Evolutionary conservation across 2,888 invertebrate genomes (phyloP).

Genomic region (Drosophila cyrtoloma): DNA sequence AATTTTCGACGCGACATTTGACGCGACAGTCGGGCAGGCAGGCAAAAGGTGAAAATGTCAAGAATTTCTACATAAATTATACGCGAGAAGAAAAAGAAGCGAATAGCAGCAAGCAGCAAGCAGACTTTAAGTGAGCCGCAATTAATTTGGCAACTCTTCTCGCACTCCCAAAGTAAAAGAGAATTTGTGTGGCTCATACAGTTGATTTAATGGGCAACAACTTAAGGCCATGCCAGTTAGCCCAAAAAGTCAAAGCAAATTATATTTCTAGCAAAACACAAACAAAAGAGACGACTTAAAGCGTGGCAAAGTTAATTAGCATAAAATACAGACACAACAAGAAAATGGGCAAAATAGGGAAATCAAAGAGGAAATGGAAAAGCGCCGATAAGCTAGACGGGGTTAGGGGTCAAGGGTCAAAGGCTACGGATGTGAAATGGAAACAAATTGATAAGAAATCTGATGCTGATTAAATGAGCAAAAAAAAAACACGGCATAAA

Average conservation of each 20-base stretch:
- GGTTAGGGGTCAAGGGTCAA: slow-evolving; percentile 32
- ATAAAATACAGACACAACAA: slow-evolving; percentile 57
- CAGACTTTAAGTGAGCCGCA: slow-evolving; percentile 15
- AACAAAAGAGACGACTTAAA: slow-evolving; percentile 7
- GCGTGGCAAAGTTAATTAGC: slow-evolving; percentile 69
- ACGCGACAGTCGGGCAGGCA: slow-evolving; percentile 71
- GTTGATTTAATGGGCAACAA: neutral
- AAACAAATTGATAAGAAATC: slow-evolving; percentile 58
- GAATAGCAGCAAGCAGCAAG: slow-evolving; percentile 1
- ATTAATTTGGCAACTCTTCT: slow-evolving; percentile 39
- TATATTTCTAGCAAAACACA: neutral
- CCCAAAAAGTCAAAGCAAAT: slow-evolving; percentile 18
- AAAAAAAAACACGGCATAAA: neutral
- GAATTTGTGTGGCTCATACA: neutral
- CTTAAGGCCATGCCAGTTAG: slow-evolving; percentile 29
- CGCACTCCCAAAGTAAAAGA: neutral
- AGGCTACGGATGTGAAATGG: slow-evolving; percentile 30
- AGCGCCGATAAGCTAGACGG: slow-evolving; percentile 12
- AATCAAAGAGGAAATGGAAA: slow-evolving; percentile 37
- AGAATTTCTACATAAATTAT: slow-evolving; percentile 56
- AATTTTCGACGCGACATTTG: slow-evolving; percentile 84
- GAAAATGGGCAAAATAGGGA: slow-evolving; percentile 7
- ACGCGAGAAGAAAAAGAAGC: slow-evolving; percentile 14
- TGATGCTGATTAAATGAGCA: slow-evolving; percentile 26
- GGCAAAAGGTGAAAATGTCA: slow-evolving; percentile 41